A percentile compares a stretch with the other conserved stretches of the same genome.
Evolutionary conservation across 2,113 vertebrate species (phyloP).

Genomic region (Taxidea taxus): DNA sequence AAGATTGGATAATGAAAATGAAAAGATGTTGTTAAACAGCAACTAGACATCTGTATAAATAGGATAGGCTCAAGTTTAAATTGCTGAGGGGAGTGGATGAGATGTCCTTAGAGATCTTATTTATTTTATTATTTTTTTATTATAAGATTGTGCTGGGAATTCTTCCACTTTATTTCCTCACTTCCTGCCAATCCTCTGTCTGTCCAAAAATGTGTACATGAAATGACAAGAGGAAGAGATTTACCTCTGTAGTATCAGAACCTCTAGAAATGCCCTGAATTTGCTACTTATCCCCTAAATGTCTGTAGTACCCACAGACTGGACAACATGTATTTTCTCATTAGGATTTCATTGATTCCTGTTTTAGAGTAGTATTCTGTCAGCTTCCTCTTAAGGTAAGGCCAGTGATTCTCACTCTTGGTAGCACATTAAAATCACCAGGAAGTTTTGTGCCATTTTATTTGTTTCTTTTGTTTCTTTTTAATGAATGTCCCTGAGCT

Average conservation of each 20-base stretch:
- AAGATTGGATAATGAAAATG: neutral
- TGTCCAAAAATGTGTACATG: neutral
- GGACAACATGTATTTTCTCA: neutral
- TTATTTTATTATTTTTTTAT: neutral
- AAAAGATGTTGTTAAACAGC: neutral
- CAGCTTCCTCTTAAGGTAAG: neutral
- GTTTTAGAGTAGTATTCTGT: neutral
- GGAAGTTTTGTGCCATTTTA: neutral
- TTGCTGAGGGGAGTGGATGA: neutral
- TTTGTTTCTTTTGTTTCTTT: neutral
- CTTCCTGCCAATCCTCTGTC: neutral
- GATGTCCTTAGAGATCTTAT: neutral
- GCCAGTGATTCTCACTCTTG: neutral
- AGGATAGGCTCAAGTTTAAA: neutral
- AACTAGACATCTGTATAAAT: neutral
- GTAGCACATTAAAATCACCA: neutral
- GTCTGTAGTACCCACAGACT: neutral
- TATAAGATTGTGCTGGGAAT: neutral
- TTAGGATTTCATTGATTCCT: neutral
- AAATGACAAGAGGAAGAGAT: neutral
- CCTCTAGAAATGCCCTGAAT: neutral
- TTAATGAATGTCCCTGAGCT: neutral
- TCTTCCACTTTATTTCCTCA: neutral
- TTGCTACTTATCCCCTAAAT: neutral
- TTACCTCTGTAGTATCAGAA: neutral